Evolutionary conservation across 1,140 invertebrate species (phyloP).

Genomic region (Tetramorium simillimum): DNA sequence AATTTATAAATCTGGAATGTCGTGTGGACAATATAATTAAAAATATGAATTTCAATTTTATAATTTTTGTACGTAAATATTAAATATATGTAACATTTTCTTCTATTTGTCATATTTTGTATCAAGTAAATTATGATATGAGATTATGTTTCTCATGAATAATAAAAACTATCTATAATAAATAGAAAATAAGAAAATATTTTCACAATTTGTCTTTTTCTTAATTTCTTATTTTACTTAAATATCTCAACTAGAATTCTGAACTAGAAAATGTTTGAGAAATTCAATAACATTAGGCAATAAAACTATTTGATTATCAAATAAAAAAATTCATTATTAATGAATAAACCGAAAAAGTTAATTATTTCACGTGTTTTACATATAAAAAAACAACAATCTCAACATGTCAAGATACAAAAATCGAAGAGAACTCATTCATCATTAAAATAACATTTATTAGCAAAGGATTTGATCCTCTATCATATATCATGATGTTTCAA

Average conservation of each 20-base stretch:
- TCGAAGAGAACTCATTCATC: background rate
- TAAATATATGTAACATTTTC: background rate
- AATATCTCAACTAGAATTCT: background rate
- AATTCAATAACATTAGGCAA: background rate
- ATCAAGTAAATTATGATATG: background rate
- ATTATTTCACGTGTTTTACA: background rate
- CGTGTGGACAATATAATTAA: background rate
- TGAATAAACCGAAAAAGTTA: background rate
- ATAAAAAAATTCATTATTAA: background rate
- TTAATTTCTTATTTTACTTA: background rate
- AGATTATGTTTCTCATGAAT: background rate
- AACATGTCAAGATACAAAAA: background rate
- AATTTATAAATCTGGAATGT: background rate
- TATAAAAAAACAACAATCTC: background rate
- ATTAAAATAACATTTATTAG: background rate
- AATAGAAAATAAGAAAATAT: background rate
- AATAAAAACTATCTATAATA: background rate
- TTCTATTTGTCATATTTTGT: background rate
- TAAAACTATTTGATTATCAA: background rate
- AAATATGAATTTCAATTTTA: background rate
- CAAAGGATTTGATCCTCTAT: background rate
- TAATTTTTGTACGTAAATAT: background rate
- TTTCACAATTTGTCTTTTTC: background rate
- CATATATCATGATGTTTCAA: background rate
- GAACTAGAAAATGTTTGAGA: background rate